Evolutionary conservation across 2,888 invertebrate genomes (phyloP).

Genomic region (Zootermopsis nevadensis): DNA sequence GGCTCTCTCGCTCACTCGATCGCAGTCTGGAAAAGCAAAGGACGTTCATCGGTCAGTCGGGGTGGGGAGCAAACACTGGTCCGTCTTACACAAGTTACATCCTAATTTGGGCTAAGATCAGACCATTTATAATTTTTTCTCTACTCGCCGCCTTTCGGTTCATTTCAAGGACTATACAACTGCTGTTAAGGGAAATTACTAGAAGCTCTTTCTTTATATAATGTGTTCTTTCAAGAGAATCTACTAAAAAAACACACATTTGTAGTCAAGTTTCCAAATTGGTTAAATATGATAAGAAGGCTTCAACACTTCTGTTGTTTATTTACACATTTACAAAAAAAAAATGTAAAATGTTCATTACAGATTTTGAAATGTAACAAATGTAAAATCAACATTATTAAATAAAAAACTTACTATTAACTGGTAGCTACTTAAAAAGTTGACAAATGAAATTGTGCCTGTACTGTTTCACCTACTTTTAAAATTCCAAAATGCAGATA

Average conservation of each 20-base stretch:
- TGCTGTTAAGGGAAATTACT: slow-evolving; percentile 5
- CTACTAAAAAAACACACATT: neutral
- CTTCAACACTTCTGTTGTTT: neutral
- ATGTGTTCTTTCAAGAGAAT: neutral
- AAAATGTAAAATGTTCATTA: no score
- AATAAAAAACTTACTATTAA: no score
- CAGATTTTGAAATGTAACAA: no score
- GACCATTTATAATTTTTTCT: slow-evolving; percentile 28
- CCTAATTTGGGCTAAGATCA: slow-evolving; percentile 25
- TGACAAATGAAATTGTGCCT: no score
- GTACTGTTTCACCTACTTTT: no score
- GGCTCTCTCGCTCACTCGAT: neutral
- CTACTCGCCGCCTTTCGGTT: neutral
- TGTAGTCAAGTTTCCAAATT: neutral
- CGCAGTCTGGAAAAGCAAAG: slow-evolving; percentile 25
- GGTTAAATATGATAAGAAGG: neutral
- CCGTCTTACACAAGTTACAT: slow-evolving; percentile 28
- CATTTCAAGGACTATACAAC: slow-evolving; percentile 16
- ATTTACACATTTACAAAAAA: neutral
- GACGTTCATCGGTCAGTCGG: slow-evolving; percentile 24
- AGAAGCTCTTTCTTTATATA: neutral
- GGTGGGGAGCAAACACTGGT: neutral
- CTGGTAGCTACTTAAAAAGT: no score
- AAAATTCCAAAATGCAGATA: no score
- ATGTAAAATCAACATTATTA: no score